Evolutionary conservation across 2,113 vertebrate genomes (phyloP).

Genomic region (Pipa parva): DNA sequence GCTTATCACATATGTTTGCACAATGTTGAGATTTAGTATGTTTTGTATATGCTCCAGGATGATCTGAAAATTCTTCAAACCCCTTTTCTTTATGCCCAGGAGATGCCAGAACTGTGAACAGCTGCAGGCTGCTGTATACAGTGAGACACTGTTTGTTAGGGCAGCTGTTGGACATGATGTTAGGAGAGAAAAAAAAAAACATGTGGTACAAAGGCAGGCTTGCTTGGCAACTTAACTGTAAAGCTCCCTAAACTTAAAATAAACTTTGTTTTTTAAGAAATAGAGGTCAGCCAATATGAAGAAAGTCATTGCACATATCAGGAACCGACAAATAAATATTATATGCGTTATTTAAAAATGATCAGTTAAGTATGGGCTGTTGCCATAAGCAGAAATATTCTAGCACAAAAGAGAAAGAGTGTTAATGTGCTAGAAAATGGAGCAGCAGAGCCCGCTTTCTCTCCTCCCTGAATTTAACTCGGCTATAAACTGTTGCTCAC

Average conservation of each 20-base stretch:
- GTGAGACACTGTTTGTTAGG: neutral
- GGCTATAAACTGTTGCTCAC: constrained; percentile 9
- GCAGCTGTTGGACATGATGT: constrained; percentile 21
- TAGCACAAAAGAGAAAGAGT: too few species aligned
- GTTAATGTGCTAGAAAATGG: too few species aligned
- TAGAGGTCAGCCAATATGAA: too few species aligned
- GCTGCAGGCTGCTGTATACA: neutral
- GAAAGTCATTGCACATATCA: too few species aligned
- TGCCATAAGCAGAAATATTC: too few species aligned
- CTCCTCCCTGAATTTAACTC: too few species aligned
- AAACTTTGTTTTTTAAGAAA: too few species aligned
- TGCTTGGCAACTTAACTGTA: neutral
- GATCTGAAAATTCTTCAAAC: neutral
- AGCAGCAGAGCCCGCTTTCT: too few species aligned
- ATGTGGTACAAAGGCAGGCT: constrained; percentile 9
- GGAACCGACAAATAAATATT: too few species aligned
- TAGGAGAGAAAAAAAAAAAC: neutral
- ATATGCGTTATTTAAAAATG: too few species aligned
- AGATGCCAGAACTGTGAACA: constrained; percentile 8
- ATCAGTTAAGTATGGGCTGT: too few species aligned
- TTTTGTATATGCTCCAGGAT: neutral
- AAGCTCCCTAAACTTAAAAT: neutral
- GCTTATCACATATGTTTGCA: neutral
- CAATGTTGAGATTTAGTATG: neutral
- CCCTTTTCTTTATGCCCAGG: neutral